phyloP scores from a whole-genome alignment of 2,888 invertebrate species.

The Latrodectus elegans region DNA sequence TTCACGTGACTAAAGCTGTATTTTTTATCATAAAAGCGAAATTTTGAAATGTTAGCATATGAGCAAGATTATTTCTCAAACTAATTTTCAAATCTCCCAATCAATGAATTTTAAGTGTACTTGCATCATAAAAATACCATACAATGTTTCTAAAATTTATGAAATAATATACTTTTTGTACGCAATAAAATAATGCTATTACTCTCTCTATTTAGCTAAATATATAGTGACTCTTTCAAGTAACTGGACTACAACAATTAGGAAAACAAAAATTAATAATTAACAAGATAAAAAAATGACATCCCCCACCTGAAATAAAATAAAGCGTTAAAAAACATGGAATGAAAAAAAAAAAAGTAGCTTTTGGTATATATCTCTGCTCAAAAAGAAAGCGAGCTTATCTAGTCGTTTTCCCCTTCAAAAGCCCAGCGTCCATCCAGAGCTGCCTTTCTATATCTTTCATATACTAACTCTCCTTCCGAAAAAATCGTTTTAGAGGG shows the following conservation, averaged over 20 bases:
- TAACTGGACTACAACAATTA: background rate
- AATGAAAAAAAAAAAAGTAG: background rate
- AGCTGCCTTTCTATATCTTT: slow-evolving; percentile 16
- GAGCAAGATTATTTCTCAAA: too few species aligned
- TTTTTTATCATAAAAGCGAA: too few species aligned
- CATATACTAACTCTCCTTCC: background rate
- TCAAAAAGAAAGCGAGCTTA: slow-evolving; percentile 48
- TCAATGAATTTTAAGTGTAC: too few species aligned
- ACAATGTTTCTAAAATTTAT: too few species aligned
- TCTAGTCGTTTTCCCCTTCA: slow-evolving; percentile 43
- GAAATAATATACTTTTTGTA: too few species aligned
- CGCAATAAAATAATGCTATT: too few species aligned
- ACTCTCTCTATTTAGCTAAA: too few species aligned
- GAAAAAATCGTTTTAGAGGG: slow-evolving; percentile 44
- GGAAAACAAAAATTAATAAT: background rate
- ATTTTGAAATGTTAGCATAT: too few species aligned
- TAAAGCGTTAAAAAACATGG: background rate
- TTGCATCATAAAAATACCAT: too few species aligned
- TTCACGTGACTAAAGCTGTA: too few species aligned
- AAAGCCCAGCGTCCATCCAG: slow-evolving; percentile 17
- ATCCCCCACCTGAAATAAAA: background rate
- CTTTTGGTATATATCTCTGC: background rate
- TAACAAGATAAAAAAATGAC: background rate
- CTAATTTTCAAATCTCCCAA: too few species aligned
- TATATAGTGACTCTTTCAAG: background rate